Evolutionary conservation across 1,140 invertebrate species (phyloP), one percentile per base, ranked within the genome.

Genomic region (Papilio aristodemus): DNA sequence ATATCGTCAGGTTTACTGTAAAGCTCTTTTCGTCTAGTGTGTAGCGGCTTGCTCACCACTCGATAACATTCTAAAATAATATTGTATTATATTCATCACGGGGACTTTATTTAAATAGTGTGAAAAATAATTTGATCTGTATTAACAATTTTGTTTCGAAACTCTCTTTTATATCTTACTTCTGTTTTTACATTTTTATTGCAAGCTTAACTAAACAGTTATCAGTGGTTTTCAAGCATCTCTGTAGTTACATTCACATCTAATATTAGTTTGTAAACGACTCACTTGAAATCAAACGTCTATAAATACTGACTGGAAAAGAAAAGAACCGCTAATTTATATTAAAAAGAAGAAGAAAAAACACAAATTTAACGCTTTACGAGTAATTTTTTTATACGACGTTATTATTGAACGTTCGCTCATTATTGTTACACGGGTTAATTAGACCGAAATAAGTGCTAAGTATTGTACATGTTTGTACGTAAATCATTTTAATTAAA

Each of bases 401-500:
- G 77, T 79, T 81, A 80, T 77, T 78, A 76, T 80, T 77, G 78
- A 71, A 77, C 73, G 76, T 81, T 84, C 77, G 80, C 86, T 86
- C 77, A 80, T 81, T 83, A 82, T 83, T 79, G 78, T 84, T 80
- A 84, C 72, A 76, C 70, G 70, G 76, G 71, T 69, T 70, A 70
- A 54, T 71, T 64, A 68, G 25, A 59, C 46, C 38, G 57, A 19
- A 32, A 68, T 68, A 72, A 41, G 64, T 67, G 27, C 64, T 71
- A 60, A 71, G 37, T 66, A 69, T 63, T 36, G 58, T 66, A 69
- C 67, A 76, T 79, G 79, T 69, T 71, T 85, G 79, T 86, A 81
- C 77, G 74, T 83, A 81, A 78, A 76, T 80, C 78, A 83, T 84
- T 82, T 80, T 84, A 86, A 81, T 78, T 85, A 86, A 84, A 83